Evolutionary conservation across 2,888 invertebrate genomes (phyloP).

Genomic region (Panorpa germanica): DNA sequence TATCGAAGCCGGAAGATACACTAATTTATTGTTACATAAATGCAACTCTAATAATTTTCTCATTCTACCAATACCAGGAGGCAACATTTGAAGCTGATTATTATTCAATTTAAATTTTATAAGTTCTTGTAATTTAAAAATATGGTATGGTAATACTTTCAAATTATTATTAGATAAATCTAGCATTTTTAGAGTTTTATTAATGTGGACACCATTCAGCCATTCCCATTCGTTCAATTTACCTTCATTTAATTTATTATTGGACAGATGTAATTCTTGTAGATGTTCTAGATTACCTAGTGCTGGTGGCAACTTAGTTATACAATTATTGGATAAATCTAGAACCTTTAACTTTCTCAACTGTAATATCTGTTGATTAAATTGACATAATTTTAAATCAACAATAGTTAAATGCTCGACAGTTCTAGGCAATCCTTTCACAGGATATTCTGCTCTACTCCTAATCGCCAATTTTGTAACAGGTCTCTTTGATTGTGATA

Average conservation of each 20-base stretch:
- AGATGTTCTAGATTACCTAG: constrained; percentile 44
- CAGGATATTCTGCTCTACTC: constrained; percentile 46
- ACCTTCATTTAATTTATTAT: constrained; percentile 40
- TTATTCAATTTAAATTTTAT: constrained; percentile 41
- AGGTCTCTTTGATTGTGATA: constrained; percentile 23
- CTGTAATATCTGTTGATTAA: constrained; percentile 48
- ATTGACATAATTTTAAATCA: constrained; percentile 38
- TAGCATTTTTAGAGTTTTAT: constrained; percentile 32
- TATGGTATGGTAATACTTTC: constrained; percentile 32
- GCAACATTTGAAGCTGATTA: constrained; percentile 37
- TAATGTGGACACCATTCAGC: constrained; percentile 34
- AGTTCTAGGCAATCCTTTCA: constrained; percentile 50
- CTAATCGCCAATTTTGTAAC: constrained; percentile 36
- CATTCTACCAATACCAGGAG: constrained; percentile 41
- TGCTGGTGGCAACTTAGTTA: constrained; percentile 48
- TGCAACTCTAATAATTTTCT: constrained; percentile 15
- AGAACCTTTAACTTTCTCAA: constrained; percentile 42
- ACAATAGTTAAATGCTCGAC: constrained; percentile 40
- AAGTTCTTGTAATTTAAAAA: constrained; percentile 40
- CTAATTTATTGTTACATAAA: constrained; percentile 7
- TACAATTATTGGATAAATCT: constrained; percentile 50
- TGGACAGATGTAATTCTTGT: constrained; percentile 37
- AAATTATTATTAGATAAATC: constrained; percentile 45
- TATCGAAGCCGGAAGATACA: too few relatives aligned
- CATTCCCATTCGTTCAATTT: constrained; percentile 39